Percentiles rank a stretch among this genome's conserved stretches.
Evolutionary conservation across 2,888 invertebrate genomes (phyloP).

Genomic region (Ceraclea dissimilis): DNA sequence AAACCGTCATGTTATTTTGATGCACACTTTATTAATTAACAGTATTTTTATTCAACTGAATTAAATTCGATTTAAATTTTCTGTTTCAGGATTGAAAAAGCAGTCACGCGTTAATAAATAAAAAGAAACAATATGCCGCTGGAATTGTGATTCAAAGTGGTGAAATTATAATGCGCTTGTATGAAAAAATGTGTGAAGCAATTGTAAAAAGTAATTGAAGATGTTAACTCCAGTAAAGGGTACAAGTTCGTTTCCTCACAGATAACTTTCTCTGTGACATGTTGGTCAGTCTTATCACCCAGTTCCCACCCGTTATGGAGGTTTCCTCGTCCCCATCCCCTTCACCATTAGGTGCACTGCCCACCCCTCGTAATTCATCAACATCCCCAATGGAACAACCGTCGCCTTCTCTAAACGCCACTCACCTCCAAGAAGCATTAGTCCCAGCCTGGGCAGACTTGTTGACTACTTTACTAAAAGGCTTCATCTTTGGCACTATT

Average conservation of each 20-base stretch:
- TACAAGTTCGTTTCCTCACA: background rate
- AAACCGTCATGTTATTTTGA: too few relatives aligned
- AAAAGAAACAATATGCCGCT: too few relatives aligned
- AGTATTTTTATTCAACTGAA: too few relatives aligned
- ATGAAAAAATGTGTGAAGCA: too few relatives aligned
- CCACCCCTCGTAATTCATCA: background rate
- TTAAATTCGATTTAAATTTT: too few relatives aligned
- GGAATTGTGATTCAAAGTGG: too few relatives aligned
- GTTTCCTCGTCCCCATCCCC: background rate
- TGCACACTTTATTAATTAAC: too few relatives aligned
- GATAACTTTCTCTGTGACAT: background rate
- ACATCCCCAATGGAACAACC: background rate
- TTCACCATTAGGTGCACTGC: background rate
- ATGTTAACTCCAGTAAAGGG: background rate
- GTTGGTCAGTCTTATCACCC: conserved; percentile 1
- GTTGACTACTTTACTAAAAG: conserved; percentile 60
- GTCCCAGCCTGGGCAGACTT: conserved; percentile 42
- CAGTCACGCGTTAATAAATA: too few relatives aligned
- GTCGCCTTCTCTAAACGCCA: background rate
- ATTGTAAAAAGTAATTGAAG: background rate
- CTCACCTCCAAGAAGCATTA: conserved; percentile 12
- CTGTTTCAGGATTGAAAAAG: too few relatives aligned
- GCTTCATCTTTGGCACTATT: conserved; percentile 74
- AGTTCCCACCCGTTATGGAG: background rate
- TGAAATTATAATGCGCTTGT: too few relatives aligned